phyloP scores from a whole-genome alignment of 2,113 vertebrate species.

The Setophaga kirtlandii region DNA sequence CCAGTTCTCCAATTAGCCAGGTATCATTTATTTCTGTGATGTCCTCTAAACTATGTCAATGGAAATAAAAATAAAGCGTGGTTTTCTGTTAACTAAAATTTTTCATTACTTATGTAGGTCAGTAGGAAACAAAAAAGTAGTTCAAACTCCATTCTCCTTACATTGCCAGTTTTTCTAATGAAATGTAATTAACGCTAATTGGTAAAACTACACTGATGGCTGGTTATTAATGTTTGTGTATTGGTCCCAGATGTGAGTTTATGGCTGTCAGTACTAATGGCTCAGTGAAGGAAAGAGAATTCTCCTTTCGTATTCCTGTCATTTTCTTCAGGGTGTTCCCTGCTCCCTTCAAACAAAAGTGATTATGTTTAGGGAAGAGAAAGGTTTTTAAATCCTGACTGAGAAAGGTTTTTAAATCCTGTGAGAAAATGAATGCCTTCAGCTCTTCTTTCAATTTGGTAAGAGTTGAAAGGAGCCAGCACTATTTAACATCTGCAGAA shows the following conservation, averaged over 20 bases:
- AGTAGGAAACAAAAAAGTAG: background rate
- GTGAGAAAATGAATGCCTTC: background rate
- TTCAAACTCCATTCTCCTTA: background rate
- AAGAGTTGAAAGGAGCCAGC: background rate
- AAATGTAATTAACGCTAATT: slow-evolving; percentile 30
- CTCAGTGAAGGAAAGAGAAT: slow-evolving; percentile 3
- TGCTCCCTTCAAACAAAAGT: background rate
- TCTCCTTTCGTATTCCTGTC: background rate
- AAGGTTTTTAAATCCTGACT: background rate
- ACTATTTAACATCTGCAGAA: background rate
- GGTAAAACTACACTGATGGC: background rate
- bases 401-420: background rate
- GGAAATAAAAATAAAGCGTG: background rate
- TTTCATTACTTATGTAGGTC: slow-evolving; percentile 27
- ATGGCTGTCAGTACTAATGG: background rate
- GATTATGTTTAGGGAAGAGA: slow-evolving; percentile 10
- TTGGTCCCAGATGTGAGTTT: slow-evolving; percentile 29
- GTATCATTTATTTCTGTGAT: background rate
- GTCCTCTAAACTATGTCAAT: background rate
- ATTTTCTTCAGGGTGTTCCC: background rate
- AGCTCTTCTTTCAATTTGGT: background rate
- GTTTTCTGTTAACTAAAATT: background rate
- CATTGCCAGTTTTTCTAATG: slow-evolving; percentile 1
- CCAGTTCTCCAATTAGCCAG: background rate
- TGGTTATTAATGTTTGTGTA: background rate